A percentile compares a stretch with the other conserved stretches of the same genome.
Evolutionary conservation across 2,888 invertebrate species (phyloP).

Genomic region (Agrenia bidenticulata): DNA sequence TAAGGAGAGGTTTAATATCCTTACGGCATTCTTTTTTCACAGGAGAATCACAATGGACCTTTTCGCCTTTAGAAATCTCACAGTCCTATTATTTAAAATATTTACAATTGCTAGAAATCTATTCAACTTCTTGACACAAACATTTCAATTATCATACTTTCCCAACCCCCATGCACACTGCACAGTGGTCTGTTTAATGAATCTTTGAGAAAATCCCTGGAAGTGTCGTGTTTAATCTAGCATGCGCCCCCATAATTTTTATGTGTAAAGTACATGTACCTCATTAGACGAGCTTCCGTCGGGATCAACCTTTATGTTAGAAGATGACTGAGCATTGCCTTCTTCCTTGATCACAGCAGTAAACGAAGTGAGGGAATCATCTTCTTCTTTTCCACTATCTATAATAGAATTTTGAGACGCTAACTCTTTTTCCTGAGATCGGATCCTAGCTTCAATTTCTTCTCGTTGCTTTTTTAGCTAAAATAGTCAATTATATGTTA

Average conservation of each 20-base stretch:
- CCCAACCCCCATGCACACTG: no score
- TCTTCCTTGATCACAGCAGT: not conserved
- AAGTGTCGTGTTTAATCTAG: no score
- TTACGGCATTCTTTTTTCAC: conserved; percentile 9
- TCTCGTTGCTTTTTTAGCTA: conserved; percentile 14
- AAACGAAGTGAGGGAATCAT: not conserved
- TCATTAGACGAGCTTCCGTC: conserved; percentile 8
- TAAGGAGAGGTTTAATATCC: not conserved
- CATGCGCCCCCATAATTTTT: no score
- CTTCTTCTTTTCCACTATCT: not conserved
- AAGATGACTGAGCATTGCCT: not conserved
- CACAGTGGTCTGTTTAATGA: no score
- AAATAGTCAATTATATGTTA: no score
- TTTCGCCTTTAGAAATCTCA: not conserved
- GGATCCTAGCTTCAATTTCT: conserved; percentile 1
- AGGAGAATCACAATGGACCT: not conserved
- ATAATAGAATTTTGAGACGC: not conserved
- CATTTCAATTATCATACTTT: no score
- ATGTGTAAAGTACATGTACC: no score
- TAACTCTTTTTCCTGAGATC: not conserved
- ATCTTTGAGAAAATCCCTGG: no score
- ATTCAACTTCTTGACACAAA: no score
- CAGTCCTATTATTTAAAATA: no score
- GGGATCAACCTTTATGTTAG: not conserved
- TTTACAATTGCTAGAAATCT: no score